Evolutionary conservation across 2,888 invertebrate genomes (phyloP).

Genomic region (Linnaemya tessellans): DNA sequence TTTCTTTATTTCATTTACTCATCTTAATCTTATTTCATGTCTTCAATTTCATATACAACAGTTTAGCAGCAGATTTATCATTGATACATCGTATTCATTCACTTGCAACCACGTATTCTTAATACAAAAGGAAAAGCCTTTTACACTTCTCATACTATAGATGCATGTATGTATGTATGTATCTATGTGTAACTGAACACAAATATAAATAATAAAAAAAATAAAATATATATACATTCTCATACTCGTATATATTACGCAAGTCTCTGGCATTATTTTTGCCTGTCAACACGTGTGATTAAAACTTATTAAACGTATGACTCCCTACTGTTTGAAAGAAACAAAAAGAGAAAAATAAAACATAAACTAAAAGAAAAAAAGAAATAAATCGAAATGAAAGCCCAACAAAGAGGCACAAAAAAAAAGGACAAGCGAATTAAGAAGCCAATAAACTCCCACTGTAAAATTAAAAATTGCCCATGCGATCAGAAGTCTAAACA

Average conservation of each 20-base stretch:
- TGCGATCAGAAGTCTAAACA: conserved; percentile 68
- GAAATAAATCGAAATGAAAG: not conserved
- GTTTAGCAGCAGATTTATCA: conserved; percentile 67
- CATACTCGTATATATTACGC: not conserved
- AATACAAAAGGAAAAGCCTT: conserved; percentile 65
- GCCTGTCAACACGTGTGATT: conserved; percentile 74
- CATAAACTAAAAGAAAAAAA: not conserved
- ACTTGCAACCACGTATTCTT: conserved; percentile 45
- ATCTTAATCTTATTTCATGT: not conserved
- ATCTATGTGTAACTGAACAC: no score
- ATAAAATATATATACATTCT: no score
- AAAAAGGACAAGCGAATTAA: conserved; percentile 22
- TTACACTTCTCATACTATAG: conserved; percentile 49
- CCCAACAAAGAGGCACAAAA: no score
- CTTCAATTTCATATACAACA: conserved; percentile 16
- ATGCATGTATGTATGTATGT: no score
- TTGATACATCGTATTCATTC: conserved; percentile 37
- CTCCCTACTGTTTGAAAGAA: conserved; percentile 64
- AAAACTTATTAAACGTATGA: conserved; percentile 73
- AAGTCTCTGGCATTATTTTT: conserved; percentile 65
- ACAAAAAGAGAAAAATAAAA: conserved; percentile 17
- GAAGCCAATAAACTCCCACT: conserved; percentile 71
- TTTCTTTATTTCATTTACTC: conserved; percentile 28
- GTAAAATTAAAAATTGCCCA: conserved; percentile 62
- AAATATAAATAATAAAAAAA: no score